phyloP scores from a whole-genome alignment of 1,140 invertebrate species.

The Drosophila pruinosa region DNA sequence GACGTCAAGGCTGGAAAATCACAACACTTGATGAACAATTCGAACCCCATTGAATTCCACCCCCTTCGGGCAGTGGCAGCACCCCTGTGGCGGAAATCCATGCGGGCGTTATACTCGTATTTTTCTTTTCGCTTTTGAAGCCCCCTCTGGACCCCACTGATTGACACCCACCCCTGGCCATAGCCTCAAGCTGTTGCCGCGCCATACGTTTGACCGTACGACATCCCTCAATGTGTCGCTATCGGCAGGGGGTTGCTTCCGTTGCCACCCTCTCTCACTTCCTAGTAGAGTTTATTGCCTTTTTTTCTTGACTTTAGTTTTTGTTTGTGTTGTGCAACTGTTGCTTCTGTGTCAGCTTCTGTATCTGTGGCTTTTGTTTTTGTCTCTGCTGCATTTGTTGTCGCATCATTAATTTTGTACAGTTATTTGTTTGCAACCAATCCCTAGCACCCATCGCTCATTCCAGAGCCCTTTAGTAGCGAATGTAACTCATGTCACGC shows the following conservation, averaged over 20 bases:
- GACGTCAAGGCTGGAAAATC: slow-evolving; percentile 45
- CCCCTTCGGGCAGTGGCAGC: not conserved
- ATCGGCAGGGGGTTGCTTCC: slow-evolving; percentile 7
- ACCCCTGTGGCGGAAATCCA: slow-evolving; percentile 17
- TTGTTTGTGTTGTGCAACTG: slow-evolving; percentile 52
- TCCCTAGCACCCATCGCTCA: not conserved
- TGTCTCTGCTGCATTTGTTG: slow-evolving; percentile 24
- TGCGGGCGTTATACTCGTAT: slow-evolving; percentile 21
- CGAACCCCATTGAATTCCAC: not conserved
- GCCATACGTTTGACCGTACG: slow-evolving; percentile 23
- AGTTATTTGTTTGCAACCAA: slow-evolving; percentile 68
- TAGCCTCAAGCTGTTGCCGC: not conserved
- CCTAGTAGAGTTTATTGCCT: slow-evolving; percentile 26
- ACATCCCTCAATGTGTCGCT: slow-evolving; percentile 32
- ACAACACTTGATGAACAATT: slow-evolving; percentile 44
- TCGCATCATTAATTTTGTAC: slow-evolving; percentile 78
- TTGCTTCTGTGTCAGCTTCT: slow-evolving; percentile 51
- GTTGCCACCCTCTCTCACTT: not conserved
- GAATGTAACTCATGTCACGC: slow-evolving; percentile 60
- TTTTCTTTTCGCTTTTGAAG: not conserved
- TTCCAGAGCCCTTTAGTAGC: not conserved
- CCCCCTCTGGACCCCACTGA: not conserved
- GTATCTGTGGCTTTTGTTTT: slow-evolving; percentile 51
- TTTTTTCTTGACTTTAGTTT: slow-evolving; percentile 18
- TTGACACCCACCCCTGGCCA: not conserved